Base-by-base conservation (phyloP, 2,113 vertebrate genomes). In the Sterrhoptilus dennistouni region DNA sequence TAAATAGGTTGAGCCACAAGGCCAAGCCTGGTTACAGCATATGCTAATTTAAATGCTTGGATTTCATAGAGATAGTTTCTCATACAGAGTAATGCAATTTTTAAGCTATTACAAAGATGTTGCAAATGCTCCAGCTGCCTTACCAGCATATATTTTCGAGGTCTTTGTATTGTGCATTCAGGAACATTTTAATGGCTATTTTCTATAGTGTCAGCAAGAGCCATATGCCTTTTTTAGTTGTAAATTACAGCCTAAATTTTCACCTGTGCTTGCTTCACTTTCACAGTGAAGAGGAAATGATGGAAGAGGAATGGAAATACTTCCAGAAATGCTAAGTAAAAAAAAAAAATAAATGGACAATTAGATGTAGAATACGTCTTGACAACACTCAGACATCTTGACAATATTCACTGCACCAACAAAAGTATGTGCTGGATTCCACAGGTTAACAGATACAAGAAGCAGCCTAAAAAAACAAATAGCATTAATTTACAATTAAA, bases 41-140 rank as follows among this genome's bases (percentile, higher is more conserved):
- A 97, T 93, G 92, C 38, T 95, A 76, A 93, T 96, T 96, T 94
- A 97, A 96, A 87, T 95, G 66, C 52, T 95, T 95, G 71, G 49
- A 88, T 88, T 97, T 95, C 93, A 66, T 76, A 86, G 76, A 69
- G 64, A 75, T 59, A 81, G 71, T 87, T 96, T 97, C 71, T 95
- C 77, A 82, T 91, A 87, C 69, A 89, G 80, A 96, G 36, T 96
- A 97, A 95, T 78, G 78, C 96, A 80, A 95, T 96, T 96, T 95
- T 94, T 70, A 89, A 97, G 75, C 54, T 95, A 59, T 91, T 94
- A 63, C 61, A 89, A 96, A 95, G 89, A 96, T 79, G 12, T 65
- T 90, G 66, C 84, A 95, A 97, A 97, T 87, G 66, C 38, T 93
- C 77, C 95, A 95, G 76, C 89, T 96, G 91, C 78, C 93, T 87